Evolutionary conservation across 2,113 vertebrate species (phyloP), one percentile per base, ranked within the genome.

Genomic region (Tragelaphus buxtoni): DNA sequence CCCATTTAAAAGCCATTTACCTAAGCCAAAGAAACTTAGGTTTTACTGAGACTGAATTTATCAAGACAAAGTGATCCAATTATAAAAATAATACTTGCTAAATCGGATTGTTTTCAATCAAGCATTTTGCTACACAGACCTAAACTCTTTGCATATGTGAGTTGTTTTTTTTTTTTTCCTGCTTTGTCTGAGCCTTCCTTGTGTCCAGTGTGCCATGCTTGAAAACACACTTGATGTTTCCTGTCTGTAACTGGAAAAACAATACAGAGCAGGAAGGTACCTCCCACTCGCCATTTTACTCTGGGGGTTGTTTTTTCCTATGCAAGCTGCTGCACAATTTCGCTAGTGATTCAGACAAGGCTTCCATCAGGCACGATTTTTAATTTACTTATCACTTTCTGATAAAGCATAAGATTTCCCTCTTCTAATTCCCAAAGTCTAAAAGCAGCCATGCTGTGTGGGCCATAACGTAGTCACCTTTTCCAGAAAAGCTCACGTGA

Each of bases 181-280:
- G 83, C 35, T 94, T 51, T 84, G 88, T 88, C 95, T 92, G 77
- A 95, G 87, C 39, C 87, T 86, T 76, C 96, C 90, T 94, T 97
- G 96, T 93, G 76, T 55, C 16, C 89, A 81, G 1, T 3, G 39
- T 88, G 96, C 89, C 83, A 55, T 55, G 93, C 91, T 89, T 85
- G 76, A 97, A 95, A 97, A 95, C 86, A 97, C 82, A 90, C 86
- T 92, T 18, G 35, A 49, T 49, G 81, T 69, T 97, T 98, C 96
- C 97, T 98, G 97, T 82, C 94, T 86, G n/a, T 49, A 93, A 91
- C 90, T 96, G 74, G 89, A 80, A 97, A 96, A 97, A 97, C 96
- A 97, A 97, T 98, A n/a, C 22, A 0, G 51, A 76, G 93, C 97
- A 97, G 97, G 96, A 97, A 98, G 97, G 97, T 90, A 72, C 94